Conservation (phyloP, 2,113 vertebrate genomes). For the Takifugu bimaculatus region DNA sequence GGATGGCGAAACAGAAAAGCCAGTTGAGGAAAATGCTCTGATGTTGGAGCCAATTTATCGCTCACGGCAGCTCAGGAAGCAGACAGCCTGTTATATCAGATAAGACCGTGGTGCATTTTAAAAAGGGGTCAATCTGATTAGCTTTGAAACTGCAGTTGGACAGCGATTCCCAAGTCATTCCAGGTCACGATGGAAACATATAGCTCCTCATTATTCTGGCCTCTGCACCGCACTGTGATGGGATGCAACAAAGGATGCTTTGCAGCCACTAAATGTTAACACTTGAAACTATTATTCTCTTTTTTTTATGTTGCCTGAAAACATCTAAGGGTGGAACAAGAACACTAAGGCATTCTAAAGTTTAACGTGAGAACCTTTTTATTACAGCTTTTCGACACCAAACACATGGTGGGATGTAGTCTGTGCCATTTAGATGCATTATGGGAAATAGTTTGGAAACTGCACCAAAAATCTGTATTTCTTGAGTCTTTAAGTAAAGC, state of each 20-base stretch:
- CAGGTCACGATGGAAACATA: slow-evolving; percentile 32
- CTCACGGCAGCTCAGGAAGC: slow-evolving; percentile 24
- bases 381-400: not conserved
- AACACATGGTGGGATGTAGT: not conserved
- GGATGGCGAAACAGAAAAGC: slow-evolving; percentile 30
- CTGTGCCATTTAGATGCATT: not conserved
- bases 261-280: not conserved
- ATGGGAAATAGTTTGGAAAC: not conserved
- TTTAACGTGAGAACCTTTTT: not conserved
- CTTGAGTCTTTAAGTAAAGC: not conserved
- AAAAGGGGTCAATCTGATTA: slow-evolving; percentile 21
- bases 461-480: too few species aligned
- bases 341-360: not conserved
- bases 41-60: slow-evolving; percentile 19
- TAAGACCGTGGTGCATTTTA: slow-evolving; percentile 12
- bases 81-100: slow-evolving; percentile 32
- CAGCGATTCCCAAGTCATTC: slow-evolving; percentile 23
- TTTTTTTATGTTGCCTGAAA: slow-evolving; percentile 20
- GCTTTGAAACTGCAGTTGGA: slow-evolving; percentile 11
- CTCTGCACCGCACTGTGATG: slow-evolving; percentile 9
- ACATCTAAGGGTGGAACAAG: too few species aligned
- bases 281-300: not conserved
- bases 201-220: slow-evolving; percentile 36
- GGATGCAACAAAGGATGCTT: slow-evolving; percentile 36
- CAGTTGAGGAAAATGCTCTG: slow-evolving; percentile 26